Conservation (phyloP, 2,113 vertebrate genomes). For the Eptesicus fuscus region DNA sequence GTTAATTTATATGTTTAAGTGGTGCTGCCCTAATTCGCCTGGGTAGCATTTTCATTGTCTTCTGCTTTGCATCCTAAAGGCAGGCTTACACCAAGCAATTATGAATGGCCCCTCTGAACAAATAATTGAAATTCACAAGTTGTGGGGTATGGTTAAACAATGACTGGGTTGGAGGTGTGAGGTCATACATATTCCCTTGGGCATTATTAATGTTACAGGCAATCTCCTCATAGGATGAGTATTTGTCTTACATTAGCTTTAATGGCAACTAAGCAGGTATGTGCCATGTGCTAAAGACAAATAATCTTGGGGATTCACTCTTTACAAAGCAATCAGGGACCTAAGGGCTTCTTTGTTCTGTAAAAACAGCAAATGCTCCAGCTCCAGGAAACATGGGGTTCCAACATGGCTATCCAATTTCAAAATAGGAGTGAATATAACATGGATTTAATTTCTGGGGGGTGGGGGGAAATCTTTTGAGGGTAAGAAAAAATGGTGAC, state of each 20-base stretch:
- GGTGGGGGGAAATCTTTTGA: background rate
- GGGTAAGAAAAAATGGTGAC: background rate
- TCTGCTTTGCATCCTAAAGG: conserved; percentile 96
- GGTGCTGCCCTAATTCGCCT: conserved; percentile 80
- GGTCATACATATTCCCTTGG: conserved; percentile 81
- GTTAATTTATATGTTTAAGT: conserved; percentile 88
- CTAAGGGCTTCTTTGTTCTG: background rate
- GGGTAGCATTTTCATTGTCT: conserved; percentile 83
- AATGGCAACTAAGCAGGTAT: conserved; percentile 75
- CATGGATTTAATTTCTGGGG: background rate
- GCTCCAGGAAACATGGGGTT: background rate
- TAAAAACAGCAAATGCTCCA: background rate
- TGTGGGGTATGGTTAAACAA: conserved; percentile 81
- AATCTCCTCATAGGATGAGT: conserved; percentile 60
- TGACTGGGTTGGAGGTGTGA: conserved; percentile 81
- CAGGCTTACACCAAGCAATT: conserved; percentile 87
- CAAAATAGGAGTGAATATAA: background rate
- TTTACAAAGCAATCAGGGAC: background rate
- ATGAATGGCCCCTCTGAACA: conserved; percentile 90
- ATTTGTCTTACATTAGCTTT: conserved; percentile 74
- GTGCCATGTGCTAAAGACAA: conserved; percentile 25
- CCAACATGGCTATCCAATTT: background rate
- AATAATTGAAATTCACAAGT: conserved; percentile 93
- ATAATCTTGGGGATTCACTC: background rate
- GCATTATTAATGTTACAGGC: conserved; percentile 79